Conservation (phyloP, 64 coral and sea anemone species). For the Dendronephthya gigantea region DNA sequence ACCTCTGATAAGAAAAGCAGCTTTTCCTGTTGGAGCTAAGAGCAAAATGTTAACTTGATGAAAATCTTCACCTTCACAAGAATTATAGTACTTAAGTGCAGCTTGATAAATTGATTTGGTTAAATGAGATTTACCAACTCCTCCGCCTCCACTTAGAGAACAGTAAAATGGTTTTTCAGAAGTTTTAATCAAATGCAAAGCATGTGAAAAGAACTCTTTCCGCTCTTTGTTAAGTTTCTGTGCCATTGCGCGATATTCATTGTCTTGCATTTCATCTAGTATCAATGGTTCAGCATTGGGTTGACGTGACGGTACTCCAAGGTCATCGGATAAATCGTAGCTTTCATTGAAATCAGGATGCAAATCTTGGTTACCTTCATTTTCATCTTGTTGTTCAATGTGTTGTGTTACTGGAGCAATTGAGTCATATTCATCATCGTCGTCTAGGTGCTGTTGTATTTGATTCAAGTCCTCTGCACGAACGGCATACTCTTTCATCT, state of each 20-base stretch:
- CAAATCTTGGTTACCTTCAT: not conserved
- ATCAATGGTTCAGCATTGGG: not conserved
- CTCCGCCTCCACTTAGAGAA: not conserved
- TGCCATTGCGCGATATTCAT: not conserved
- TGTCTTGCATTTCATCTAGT: slow-evolving; percentile 6
- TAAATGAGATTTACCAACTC: slow-evolving; percentile 2
- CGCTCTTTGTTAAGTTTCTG: not conserved
- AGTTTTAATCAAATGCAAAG: slow-evolving; percentile 7
- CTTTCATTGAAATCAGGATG: not conserved
- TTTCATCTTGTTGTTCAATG: not conserved
- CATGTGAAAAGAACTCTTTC: not conserved
- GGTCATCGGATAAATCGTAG: not conserved
- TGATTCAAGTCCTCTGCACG: not conserved
- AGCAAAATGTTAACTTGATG: not conserved
- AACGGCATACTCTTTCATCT: not conserved
- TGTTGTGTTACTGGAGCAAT: not conserved
- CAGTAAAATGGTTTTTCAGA: not conserved
- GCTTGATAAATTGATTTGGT: not conserved
- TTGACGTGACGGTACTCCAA: not conserved
- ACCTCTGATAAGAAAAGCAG: not conserved
- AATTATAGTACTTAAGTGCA: not conserved
- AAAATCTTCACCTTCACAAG: not conserved
- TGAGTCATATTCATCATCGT: not conserved
- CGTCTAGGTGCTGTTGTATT: not conserved
- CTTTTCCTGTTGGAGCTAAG: not conserved